Evolutionary conservation across 2,888 invertebrate genomes (phyloP).

Genomic region (Patella depressa): DNA sequence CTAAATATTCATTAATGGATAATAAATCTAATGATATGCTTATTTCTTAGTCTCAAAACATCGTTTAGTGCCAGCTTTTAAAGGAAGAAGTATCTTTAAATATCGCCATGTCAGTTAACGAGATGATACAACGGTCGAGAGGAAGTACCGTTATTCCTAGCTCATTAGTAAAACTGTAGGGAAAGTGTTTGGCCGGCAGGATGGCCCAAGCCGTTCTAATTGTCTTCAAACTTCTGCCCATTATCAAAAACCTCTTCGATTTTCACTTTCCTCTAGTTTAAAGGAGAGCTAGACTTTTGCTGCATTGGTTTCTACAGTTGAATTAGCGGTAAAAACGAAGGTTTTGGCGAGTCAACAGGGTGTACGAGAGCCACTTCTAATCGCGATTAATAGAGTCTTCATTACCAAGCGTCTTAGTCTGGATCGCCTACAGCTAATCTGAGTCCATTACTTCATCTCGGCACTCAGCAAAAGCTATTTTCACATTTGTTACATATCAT

Average conservation of each 20-base stretch:
- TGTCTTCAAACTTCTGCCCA: neutral
- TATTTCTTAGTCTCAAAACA: neutral
- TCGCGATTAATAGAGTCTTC: neutral
- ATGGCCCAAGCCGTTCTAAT: neutral
- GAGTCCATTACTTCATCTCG: neutral
- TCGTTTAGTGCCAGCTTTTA: constrained; percentile 8
- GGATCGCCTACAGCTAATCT: neutral
- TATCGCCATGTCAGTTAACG: neutral
- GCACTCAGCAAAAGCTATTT: neutral
- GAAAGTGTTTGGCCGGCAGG: constrained; percentile 4
- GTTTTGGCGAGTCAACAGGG: neutral
- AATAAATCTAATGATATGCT: constrained; percentile 5
- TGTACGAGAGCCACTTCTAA: neutral
- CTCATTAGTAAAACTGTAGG: neutral
- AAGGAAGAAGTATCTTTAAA: neutral
- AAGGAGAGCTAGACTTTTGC: constrained; percentile 1
- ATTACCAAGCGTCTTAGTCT: neutral
- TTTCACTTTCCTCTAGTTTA: neutral
- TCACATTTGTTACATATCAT: constrained; percentile 10
- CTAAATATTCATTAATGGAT: constrained; percentile 7
- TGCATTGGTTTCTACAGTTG: neutral
- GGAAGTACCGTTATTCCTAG: neutral
- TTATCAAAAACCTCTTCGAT: neutral
- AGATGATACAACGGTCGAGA: neutral
- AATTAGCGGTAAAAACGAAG: neutral